phyloP scores from a whole-genome alignment of 2,797 vertebrate species.

The Chloroceryle amazona region DNA sequence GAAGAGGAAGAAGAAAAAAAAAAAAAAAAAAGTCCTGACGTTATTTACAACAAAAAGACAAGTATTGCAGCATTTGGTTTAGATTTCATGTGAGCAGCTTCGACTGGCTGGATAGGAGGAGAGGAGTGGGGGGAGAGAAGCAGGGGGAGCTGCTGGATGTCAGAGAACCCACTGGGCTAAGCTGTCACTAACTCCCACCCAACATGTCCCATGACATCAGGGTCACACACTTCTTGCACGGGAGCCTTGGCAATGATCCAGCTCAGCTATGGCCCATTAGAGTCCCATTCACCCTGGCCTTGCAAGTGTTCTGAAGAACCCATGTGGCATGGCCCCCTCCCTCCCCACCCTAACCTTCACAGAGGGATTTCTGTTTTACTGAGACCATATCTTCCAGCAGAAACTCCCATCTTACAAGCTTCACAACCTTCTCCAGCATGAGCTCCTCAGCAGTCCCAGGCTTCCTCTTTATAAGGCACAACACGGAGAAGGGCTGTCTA shows the following conservation, averaged over 20 bases:
- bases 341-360: not conserved
- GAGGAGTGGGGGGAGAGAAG: not conserved
- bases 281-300: not conserved
- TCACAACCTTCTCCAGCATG: not conserved
- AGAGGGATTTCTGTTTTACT: not conserved
- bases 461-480: not conserved
- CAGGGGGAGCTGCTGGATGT: not conserved
- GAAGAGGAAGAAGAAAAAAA: not conserved
- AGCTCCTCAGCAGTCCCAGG: not conserved
- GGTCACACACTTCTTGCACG: not conserved
- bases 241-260: not conserved
- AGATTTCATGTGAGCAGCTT: not conserved
- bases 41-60: constrained; percentile 14
- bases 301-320: not conserved
- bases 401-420: not conserved
- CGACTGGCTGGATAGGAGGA: not conserved
- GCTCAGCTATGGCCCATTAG: not conserved
- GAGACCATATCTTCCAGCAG: not conserved
- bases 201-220: not conserved
- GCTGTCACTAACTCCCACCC: not conserved
- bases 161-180: not conserved
- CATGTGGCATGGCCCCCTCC: accelerated
- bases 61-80: not conserved
- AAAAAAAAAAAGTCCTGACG: not conserved
- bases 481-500: not conserved